Evolutionary conservation across 2,888 invertebrate species (phyloP).

Genomic region (Meiosimyza decipiens): DNA sequence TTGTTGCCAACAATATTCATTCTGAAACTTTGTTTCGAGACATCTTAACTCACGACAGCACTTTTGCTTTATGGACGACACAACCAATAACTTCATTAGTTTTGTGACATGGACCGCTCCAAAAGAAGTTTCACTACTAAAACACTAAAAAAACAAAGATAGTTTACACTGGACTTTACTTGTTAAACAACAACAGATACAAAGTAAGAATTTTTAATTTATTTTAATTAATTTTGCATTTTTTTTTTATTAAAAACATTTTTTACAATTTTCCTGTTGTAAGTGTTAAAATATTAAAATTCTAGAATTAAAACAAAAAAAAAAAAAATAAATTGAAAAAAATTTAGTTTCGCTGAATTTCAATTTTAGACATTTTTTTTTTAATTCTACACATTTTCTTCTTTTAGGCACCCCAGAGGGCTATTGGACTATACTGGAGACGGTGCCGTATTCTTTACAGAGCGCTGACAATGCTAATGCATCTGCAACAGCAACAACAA

Average conservation of each 20-base stretch:
- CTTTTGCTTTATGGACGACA: no score
- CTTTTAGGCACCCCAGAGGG: conserved; percentile 57
- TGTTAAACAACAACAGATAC: no score
- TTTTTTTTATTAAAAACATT: neutral
- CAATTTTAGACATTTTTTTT: neutral
- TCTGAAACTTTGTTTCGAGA: no score
- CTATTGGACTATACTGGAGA: conserved; percentile 65
- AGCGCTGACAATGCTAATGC: conserved; percentile 41
- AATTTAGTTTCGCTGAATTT: neutral
- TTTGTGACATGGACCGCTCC: no score
- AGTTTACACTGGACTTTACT: no score
- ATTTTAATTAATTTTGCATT: no score
- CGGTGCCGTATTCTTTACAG: conserved; percentile 62
- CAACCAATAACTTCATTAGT: no score
- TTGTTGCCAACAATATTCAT: no score
- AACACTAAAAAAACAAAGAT: no score
- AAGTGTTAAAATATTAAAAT: conserved; percentile 7
- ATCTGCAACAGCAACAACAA: conserved; percentile 39
- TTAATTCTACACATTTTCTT: conserved; percentile 15
- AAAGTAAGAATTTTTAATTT: no score
- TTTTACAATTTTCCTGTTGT: neutral
- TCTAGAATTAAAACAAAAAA: conserved; percentile 9
- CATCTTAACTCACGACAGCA: no score
- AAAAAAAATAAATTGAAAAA: neutral
- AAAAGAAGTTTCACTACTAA: no score